Evolutionary conservation across 2,888 invertebrate genomes (phyloP).

Genomic region (Globia sparganii): DNA sequence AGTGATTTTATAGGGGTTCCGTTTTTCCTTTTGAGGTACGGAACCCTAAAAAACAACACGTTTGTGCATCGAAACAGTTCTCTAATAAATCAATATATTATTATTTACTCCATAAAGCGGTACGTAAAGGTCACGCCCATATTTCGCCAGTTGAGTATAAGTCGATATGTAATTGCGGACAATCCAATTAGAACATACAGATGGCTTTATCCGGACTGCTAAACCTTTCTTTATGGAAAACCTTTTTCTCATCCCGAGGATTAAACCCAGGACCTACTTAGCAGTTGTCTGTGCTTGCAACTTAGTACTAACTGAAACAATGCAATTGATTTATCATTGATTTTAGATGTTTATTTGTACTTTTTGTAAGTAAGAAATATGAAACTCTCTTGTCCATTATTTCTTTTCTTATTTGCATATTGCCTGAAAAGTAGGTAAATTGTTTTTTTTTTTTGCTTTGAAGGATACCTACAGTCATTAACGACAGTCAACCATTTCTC

Average conservation of each 20-base stretch:
- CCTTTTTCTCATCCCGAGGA: background rate
- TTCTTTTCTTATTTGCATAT: conserved; percentile 3
- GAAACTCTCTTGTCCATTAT: background rate
- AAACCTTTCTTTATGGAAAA: background rate
- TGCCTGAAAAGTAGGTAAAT: background rate
- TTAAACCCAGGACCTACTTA: background rate
- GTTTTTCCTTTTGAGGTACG: no score
- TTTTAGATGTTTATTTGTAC: background rate
- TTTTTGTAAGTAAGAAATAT: no score
- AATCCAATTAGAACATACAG: background rate
- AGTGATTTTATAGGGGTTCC: no score
- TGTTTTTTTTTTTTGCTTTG: background rate
- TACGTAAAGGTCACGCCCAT: background rate
- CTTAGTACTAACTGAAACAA: background rate
- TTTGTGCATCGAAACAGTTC: background rate
- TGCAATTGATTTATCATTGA: conserved; percentile 11
- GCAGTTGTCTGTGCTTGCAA: background rate
- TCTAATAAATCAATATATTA: background rate
- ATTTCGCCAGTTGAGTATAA: background rate
- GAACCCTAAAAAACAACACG: background rate
- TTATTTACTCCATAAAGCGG: background rate
- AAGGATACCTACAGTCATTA: background rate
- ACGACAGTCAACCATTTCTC: background rate
- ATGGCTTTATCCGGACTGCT: background rate
- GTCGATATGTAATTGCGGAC: background rate